Evolutionary conservation across 2,113 vertebrate genomes (phyloP), one percentile per base, ranked within the genome.

Genomic region (Engystomops pustulosus): DNA sequence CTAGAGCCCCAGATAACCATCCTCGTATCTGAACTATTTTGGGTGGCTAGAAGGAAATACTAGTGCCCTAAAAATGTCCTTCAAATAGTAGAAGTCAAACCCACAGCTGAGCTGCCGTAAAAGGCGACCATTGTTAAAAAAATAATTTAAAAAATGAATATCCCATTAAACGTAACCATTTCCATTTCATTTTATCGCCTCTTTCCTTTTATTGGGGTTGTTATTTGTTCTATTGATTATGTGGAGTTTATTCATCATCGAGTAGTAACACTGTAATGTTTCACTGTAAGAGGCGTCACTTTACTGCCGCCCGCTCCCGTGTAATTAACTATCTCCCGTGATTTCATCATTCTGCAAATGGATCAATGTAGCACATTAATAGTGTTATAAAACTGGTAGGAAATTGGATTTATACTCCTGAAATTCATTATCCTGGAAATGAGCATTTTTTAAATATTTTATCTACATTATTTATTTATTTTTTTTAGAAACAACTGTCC

Each of bases 401-500:
- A 34, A 32, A 55, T 55, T 20, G 7, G 51, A 58, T 77, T 77
- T 77, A 77, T 77, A 12, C 15, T 49, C 32, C 17, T 65, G 55
- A 79, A 27, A 79, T 62, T 67, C 60, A 79, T 79, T 25, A 32
- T 49, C 6, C 7, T 23, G 76, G 32, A n/a, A 79, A 41, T 34
- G 8, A 18, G 25, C 27, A 9, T 2, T 17, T 32, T 32, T 65
- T 32, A 32, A 7, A 65, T 32, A 76, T 14, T 53, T 45, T 30
- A 8, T 79, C n/a, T 79, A 41, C 44, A 45, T 81, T 15, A 53
- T 32, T 0, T 67, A 79, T 60, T 81, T 15, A 53, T 32, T 0
- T 67, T 80, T 60, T 18, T 53, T 77, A 97, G 96, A 96, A 94
- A 86, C 93, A 92, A 86, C 87, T 81, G 3, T 87, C 94, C 53